Percentiles rank a stretch among this genome's conserved stretches.
phyloP scores from a whole-genome alignment of 2,888 invertebrate genomes.

The Folsomia manolachei region DNA sequence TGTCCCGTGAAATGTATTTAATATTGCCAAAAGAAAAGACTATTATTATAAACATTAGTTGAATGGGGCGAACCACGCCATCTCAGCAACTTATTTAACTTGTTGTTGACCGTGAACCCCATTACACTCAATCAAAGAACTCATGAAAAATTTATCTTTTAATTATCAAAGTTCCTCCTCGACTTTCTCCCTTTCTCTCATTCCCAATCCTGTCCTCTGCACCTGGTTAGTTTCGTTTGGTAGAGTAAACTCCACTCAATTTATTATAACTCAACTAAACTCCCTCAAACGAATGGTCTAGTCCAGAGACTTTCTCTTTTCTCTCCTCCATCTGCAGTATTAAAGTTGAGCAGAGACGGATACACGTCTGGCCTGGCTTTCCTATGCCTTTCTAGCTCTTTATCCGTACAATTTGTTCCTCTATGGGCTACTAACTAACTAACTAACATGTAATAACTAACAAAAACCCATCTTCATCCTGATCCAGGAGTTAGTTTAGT shows the following conservation, averaged over 20 bases:
- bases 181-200: slow-evolving; percentile 14
- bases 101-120: slow-evolving; percentile 38
- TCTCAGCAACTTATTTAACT: slow-evolving; percentile 33
- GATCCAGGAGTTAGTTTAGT: too few species aligned
- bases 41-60: neutral
- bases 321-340: neutral
- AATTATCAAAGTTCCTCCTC: slow-evolving; percentile 42
- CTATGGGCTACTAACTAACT: neutral
- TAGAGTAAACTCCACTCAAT: slow-evolving; percentile 11
- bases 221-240: slow-evolving; percentile 25
- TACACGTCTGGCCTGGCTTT: too few species aligned
- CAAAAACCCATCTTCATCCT: slow-evolving; percentile 3
- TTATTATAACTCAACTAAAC: slow-evolving; percentile 11
- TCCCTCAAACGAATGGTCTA: too few species aligned
- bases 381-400: too few species aligned
- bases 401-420: neutral
- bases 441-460: too few species aligned
- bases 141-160: slow-evolving; percentile 49
- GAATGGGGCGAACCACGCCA: too few species aligned
- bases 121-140: slow-evolving; percentile 34
- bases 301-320: neutral
- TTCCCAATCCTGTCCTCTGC: neutral
- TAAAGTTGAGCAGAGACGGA: neutral
- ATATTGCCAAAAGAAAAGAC: neutral
- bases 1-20: too few species aligned